Conservation (phyloP, 2,113 vertebrate genomes). For the Lota lota region DNA sequence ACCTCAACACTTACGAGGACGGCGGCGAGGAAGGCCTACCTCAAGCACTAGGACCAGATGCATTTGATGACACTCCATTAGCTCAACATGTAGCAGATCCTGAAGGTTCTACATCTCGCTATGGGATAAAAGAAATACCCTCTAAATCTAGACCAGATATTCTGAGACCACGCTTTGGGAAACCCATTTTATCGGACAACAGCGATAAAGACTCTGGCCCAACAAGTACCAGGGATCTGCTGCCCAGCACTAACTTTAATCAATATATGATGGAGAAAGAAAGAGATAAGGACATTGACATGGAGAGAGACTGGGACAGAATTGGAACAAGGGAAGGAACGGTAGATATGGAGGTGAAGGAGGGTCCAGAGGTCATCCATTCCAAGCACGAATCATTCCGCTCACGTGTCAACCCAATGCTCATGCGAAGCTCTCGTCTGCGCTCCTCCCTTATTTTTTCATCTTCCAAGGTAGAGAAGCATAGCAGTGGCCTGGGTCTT, state of each 20-base stretch:
- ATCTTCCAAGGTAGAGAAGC: conserved; percentile 85
- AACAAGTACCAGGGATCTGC: conserved; percentile 38
- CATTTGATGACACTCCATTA: conserved; percentile 74
- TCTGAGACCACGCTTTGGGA: conserved; percentile 68
- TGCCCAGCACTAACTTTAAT: conserved; percentile 37
- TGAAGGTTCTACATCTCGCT: conserved; percentile 56
- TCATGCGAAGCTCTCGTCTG: conserved; percentile 91
- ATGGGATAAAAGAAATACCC: conserved; percentile 71
- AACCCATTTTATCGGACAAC: conserved; percentile 59
- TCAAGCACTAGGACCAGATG: conserved; percentile 77
- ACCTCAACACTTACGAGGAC: conserved; percentile 84
- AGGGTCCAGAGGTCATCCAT: conserved; percentile 65
- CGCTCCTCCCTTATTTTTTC: conserved; percentile 97
- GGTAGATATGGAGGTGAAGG: conserved; percentile 63
- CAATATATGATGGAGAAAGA: conserved; percentile 33
- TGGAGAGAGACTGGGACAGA: conserved; percentile 43
- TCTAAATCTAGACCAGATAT: conserved; percentile 70
- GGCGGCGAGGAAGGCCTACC: conserved; percentile 77
- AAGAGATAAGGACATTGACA: conserved; percentile 47
- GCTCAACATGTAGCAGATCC: conserved; percentile 43
- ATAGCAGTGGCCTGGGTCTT: conserved; percentile 61
- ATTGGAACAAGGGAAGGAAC: conserved; percentile 26
- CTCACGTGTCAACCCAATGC: conserved; percentile 85
- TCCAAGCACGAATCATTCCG: conserved; percentile 89
- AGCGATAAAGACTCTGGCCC: conserved; percentile 39